Evolutionary conservation across 2,797 vertebrate species (phyloP), one percentile per base, ranked within the genome.

Genomic region (Chaunax sp.): DNA sequence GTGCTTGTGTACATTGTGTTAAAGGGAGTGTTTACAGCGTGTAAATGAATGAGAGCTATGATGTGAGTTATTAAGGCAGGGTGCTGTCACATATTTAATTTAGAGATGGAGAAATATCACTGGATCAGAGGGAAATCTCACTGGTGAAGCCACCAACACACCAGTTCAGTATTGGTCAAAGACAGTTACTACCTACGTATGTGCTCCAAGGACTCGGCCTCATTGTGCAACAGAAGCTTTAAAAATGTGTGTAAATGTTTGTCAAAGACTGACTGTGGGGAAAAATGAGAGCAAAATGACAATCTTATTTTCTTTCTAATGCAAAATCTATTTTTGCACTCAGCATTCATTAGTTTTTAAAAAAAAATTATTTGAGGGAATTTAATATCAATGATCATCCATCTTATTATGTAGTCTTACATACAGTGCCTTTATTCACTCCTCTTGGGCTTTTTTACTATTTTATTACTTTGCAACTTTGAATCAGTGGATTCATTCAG

Each of bases 321-420:
- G 79, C 83, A 91, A 92, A 90, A 90, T 86, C 74, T 93, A 93
- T 93, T 92, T 94, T 92, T 92, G 86, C 91, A 92, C 90, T 89
- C 68, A 33, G 66, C 66, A 67, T 75, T 77, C 65, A 77, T 85
- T 56, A 40, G 52, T 77, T 70, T 88, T 55, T 43, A 70, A 79
- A 92, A 92, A 87, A 87, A 90, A 87, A 90, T 89, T 26, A 82
- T 83, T 46, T 87, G 70, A 86, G 76, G 81, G 77, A 83, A 82
- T 80, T 60, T 70, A 43, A 72, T 58, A 50, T 82, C 52, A 61
- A 38, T 43, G 72, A 50, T 40, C 53, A 67, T 75, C 55, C 43
- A 57, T 52, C 43, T 72, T 28, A 61, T 75, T 47, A 40, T 74
- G 75, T 58, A 30, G 25, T 46, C 55, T 56, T 59, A 18, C 72